Evolutionary conservation across 2,113 vertebrate genomes (phyloP).

Genomic region (Eonycteris spelaea): DNA sequence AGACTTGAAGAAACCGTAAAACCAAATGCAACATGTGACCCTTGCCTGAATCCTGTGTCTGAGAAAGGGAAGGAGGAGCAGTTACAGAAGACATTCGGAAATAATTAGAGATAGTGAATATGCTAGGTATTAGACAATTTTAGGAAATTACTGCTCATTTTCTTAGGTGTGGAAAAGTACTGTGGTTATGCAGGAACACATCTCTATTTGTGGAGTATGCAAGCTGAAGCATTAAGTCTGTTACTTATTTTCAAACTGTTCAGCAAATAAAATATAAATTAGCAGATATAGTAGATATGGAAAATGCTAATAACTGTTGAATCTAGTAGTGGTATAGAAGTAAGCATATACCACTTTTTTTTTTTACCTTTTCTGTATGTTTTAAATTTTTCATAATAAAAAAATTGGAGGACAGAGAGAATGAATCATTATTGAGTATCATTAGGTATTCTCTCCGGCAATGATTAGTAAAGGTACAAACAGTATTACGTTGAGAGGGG

Average conservation of each 20-base stretch:
- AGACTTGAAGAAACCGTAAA: background rate
- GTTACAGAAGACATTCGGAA: background rate
- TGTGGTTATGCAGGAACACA: background rate
- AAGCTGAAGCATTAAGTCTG: background rate
- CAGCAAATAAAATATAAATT: background rate
- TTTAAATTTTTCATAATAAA: background rate
- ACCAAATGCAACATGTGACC: background rate
- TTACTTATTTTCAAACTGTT: constrained; percentile 10
- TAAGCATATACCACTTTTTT: background rate
- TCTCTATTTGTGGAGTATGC: background rate
- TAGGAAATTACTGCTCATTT: background rate
- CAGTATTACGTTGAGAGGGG: rapidly evolving
- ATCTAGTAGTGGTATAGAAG: background rate
- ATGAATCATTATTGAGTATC: background rate
- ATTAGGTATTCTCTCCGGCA: background rate
- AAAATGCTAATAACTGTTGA: background rate
- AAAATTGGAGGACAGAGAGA: background rate
- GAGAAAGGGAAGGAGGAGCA: background rate
- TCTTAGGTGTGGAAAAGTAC: background rate
- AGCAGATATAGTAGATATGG: background rate
- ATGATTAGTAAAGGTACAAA: background rate
- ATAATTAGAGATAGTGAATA: background rate
- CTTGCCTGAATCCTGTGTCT: background rate
- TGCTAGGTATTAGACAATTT: background rate
- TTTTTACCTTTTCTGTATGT: background rate